A percentile compares a stretch with the other conserved stretches of the same genome.
These are phyloP conservation scores for Ochropacha duplaris DNA, from an alignment of 2,888 invertebrate species.

Conservation along the genomic window DNA sequence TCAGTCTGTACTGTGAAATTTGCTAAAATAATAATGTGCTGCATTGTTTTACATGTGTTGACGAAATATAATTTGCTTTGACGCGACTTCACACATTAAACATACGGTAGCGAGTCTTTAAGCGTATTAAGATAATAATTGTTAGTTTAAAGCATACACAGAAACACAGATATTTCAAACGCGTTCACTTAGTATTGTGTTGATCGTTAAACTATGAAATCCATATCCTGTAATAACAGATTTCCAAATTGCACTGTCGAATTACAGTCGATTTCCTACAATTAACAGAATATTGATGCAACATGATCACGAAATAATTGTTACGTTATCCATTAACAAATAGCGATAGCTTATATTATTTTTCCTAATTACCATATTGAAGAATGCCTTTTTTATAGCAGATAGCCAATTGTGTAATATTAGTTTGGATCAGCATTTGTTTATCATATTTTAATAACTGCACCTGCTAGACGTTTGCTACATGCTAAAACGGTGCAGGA, in stretches of 20 bases:
- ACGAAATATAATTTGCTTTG: constrained; percentile 8
- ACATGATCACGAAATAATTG: constrained; percentile 21
- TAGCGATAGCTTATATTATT: constrained; percentile 24
- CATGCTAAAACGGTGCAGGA: too few relatives aligned
- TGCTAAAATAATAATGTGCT: constrained; percentile 40
- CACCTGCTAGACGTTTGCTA: too few relatives aligned
- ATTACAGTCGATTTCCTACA: constrained; percentile 41
- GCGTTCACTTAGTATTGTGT: constrained; percentile 28
- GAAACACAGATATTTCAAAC: constrained; percentile 2
- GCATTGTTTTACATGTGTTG: constrained; percentile 12
- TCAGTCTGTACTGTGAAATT: constrained; percentile 45
- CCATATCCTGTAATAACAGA: constrained; percentile 16
- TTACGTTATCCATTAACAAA: constrained; percentile 39
- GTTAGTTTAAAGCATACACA: not conserved
- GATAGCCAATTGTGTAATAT: not conserved
- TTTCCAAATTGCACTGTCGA: constrained; percentile 45
- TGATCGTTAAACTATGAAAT: constrained; percentile 33
- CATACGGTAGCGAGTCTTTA: not conserved
- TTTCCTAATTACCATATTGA: not conserved
- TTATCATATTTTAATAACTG: too few relatives aligned
- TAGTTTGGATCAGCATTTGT: not conserved
- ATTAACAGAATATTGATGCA: constrained; percentile 41
- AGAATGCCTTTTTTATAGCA: not conserved
- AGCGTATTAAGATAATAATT: not conserved
- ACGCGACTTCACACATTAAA: constrained; percentile 4